Evolutionary conservation across 2,888 invertebrate genomes (phyloP), one percentile per base, ranked within the genome.

Genomic region (Aethes cnicana): DNA sequence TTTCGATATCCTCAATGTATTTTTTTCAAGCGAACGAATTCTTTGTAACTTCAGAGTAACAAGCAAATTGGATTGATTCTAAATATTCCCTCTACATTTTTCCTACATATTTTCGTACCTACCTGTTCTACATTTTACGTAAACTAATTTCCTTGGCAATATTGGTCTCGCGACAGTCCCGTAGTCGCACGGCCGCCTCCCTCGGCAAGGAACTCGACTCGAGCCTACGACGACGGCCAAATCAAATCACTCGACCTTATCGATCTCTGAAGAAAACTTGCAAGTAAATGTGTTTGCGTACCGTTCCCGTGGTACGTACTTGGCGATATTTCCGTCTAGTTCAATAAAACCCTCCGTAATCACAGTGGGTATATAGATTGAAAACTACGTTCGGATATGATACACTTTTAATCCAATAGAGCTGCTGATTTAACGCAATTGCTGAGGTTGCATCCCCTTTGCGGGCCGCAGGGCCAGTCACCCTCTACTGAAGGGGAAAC

Each of bases 111-210:
- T 88, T 84, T 83, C 81, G 77, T 77, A 84, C 75, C 81, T 81
- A 83, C 75, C 81, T 81, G 84, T 84, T 86, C 85, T 85, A 85
- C 84, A 86, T 88, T 88, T 87, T 87, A 84, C 85, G 86, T 89
- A 89, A 89, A 88, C 88, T 88, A 87, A 89, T 89, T 89, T 88
- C 86, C 88, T 83, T 72, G 74, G 81, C 86, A 88, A 88, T 89
- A 89, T 89, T 87, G 88, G 85, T 86, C 82, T 81, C 78, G 80
- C 85, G 84, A 81, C 86, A 85, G 86, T 85, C 81, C 80, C 74
- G 81, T 81, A 84, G 81, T n/a, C n/a, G 84, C 83, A 78, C 76
- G 77, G 80, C 72, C 75, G 80, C 69, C 74, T 78, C 77, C 75
- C 74, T 83, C 81, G 76, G 80, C 84, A 86, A 84, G 82, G 81